A percentile compares a stretch with the other conserved stretches of the same genome.
Conservation (phyloP, 2,797 vertebrate species). For the Yasuhikotakia modesta region DNA sequence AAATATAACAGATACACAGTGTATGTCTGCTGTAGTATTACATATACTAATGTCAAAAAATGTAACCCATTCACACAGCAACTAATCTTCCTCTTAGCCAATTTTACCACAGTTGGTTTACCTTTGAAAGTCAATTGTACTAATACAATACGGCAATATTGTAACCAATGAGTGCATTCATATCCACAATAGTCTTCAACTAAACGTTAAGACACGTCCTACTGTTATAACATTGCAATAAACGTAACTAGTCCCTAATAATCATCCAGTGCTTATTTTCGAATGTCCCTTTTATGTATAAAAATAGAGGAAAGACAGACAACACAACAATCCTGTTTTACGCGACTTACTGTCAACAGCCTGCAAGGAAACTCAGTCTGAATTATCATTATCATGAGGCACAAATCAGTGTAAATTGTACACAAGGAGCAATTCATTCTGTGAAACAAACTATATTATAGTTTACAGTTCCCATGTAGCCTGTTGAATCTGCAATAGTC, state of each 20-base stretch:
- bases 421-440: not conserved
- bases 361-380: constrained; percentile 4
- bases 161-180: not conserved
- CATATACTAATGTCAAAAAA: constrained; percentile 16
- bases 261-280: constrained; percentile 45
- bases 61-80: not conserved
- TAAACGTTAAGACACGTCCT: constrained; percentile 23
- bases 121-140: not conserved
- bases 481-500: constrained; percentile 3
- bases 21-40: constrained; percentile 28
- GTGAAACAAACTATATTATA: not conserved
- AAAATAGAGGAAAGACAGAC: constrained; percentile 66
- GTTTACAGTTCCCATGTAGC: not conserved
- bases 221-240: not conserved
- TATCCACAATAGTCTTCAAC: constrained; percentile 12
- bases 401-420: constrained; percentile 32
- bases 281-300: constrained; percentile 56
- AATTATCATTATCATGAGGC: constrained; percentile 25
- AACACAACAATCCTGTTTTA: constrained; percentile 40
- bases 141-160: constrained; percentile 19
- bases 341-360: not conserved
- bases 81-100: constrained; percentile 6
- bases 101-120: not conserved
- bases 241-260: constrained; percentile 23
- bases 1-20: constrained; percentile 24